A percentile compares a stretch with the other conserved stretches of the same genome.
phyloP scores from a whole-genome alignment of 1,140 invertebrate genomes.

The Stratiolaelaps scimitus region DNA sequence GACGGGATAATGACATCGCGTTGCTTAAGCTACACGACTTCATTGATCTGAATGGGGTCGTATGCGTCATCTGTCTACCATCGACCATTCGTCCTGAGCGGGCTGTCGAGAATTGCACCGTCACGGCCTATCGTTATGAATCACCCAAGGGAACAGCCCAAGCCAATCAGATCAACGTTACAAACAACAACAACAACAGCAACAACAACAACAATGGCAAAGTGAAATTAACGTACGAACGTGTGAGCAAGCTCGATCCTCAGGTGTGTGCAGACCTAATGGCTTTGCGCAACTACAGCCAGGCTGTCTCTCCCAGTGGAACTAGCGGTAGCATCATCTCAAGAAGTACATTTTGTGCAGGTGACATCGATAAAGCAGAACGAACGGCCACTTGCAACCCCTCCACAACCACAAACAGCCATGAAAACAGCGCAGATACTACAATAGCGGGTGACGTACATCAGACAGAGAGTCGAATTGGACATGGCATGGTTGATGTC shows the following conservation, averaged over 20 bases:
- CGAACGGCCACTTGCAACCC: conserved; percentile 4
- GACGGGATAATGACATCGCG: conserved; percentile 12
- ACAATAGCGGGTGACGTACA: too few species aligned
- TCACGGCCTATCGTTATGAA: conserved; percentile 14
- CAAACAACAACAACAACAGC: too few species aligned
- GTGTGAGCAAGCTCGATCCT: neutral
- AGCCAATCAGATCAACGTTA: too few species aligned
- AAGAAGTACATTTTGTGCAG: conserved; percentile 13
- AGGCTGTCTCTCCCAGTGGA: too few species aligned
- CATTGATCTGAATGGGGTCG: conserved; percentile 22
- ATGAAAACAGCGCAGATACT: too few species aligned
- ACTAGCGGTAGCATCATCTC: neutral
- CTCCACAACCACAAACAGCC: too few species aligned
- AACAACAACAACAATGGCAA: neutral
- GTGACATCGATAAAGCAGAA: conserved; percentile 1
- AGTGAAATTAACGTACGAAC: conserved; percentile 10
- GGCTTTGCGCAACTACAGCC: neutral
- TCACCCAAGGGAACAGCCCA: neutral
- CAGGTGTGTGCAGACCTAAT: neutral
- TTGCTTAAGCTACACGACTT: conserved; percentile 20
- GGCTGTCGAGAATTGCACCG: conserved; percentile 1
- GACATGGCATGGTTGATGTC: too few species aligned
- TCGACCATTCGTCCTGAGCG: conserved; percentile 4
- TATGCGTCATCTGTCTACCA: conserved; percentile 15
- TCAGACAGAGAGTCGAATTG: too few species aligned